phyloP scores from a whole-genome alignment of 2,797 vertebrate genomes.

The Pangasius mekongensis region DNA sequence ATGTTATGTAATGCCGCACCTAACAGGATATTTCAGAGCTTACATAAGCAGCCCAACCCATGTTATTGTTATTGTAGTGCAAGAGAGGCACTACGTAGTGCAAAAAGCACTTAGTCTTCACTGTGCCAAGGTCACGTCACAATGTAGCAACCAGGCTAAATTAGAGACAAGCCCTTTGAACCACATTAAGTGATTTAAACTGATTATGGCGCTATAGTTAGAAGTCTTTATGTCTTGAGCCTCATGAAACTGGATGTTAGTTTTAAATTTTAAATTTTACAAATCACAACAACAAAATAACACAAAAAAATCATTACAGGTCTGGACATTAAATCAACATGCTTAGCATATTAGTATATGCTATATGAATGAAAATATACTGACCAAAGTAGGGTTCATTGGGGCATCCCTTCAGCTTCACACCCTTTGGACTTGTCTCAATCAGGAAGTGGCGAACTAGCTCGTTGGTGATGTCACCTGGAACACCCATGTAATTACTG shows the following conservation, averaged over 20 bases:
- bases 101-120: slow-evolving; percentile 21
- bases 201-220: background rate
- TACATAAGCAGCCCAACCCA: slow-evolving; percentile 30
- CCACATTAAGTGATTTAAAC: background rate
- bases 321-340: background rate
- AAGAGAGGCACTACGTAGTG: slow-evolving; percentile 12
- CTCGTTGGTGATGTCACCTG: slow-evolving; percentile 90
- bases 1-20: slow-evolving; percentile 23
- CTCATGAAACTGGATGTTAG: background rate
- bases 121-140: background rate
- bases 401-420: slow-evolving; percentile 97
- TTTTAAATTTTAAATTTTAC: background rate
- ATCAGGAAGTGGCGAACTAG: slow-evolving; percentile 98
- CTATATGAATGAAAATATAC: slow-evolving; percentile 54
- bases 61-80: slow-evolving; percentile 33
- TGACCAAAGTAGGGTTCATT: slow-evolving; percentile 98
- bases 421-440: slow-evolving; percentile 94
- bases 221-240: background rate
- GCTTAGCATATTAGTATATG: background rate
- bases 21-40: slow-evolving; percentile 45
- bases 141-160: slow-evolving; percentile 22
- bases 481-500: slow-evolving; percentile 21
- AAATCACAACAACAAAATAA: background rate
- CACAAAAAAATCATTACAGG: background rate
- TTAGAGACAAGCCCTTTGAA: background rate